Conservation (phyloP, 2,113 vertebrate species). For the Ictalurus punctatus region DNA sequence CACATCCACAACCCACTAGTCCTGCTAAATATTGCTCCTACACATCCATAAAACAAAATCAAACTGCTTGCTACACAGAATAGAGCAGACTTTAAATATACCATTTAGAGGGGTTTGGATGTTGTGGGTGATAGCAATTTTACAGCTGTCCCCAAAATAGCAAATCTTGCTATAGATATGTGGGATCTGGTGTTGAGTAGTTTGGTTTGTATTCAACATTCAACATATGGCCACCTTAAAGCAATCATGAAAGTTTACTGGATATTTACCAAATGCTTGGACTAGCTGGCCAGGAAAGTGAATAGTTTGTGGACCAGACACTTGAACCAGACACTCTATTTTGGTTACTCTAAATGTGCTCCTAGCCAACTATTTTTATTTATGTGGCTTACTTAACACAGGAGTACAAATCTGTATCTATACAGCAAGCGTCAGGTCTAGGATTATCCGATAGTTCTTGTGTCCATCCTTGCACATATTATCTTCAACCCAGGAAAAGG, state of each 20-base stretch:
- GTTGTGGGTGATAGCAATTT: slow-evolving; percentile 10
- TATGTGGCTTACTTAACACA: slow-evolving; percentile 3
- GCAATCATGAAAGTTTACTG: background rate
- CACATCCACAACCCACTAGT: slow-evolving; percentile 56
- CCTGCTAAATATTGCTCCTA: slow-evolving; percentile 33
- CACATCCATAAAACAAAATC: slow-evolving; percentile 26
- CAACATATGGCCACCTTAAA: background rate
- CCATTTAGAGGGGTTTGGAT: background rate
- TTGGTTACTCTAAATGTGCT: slow-evolving; percentile 7
- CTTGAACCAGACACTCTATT: slow-evolving; percentile 1
- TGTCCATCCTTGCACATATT: background rate
- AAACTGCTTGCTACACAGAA: background rate
- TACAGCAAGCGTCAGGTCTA: background rate
- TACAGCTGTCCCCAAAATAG: slow-evolving; percentile 6
- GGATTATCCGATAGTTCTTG: background rate
- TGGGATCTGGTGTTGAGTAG: background rate
- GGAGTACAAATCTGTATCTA: background rate
- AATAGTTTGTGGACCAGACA: slow-evolving; percentile 22
- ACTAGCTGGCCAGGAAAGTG: background rate
- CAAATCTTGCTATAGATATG: background rate
- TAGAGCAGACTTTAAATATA: background rate
- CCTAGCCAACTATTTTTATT: background rate
- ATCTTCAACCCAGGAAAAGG: background rate
- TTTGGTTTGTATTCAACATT: background rate
- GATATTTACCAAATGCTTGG: slow-evolving; percentile 1